Evolutionary conservation across 2,113 vertebrate species (phyloP), one percentile per base, ranked within the genome.

Genomic region (Grantiella picta): DNA sequence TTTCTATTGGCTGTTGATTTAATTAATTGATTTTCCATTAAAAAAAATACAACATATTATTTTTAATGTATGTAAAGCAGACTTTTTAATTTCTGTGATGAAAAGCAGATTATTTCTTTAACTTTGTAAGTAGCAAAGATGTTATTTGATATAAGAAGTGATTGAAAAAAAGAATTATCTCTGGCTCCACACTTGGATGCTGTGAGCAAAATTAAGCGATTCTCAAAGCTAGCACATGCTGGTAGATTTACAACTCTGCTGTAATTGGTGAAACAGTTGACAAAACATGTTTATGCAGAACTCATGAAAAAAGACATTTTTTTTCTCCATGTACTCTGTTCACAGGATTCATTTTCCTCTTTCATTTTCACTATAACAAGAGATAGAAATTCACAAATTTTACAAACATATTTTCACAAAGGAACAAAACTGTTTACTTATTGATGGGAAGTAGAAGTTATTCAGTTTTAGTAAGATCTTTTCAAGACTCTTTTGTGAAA

Each of bases 191-290:
- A 73, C 29, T 85, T 93, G 47, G 82, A 66, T 91, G 54, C 38
- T 95, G 87, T 73, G 60, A 95, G 29, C 33, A 83, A 94, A 94
- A 50, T 78, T 16, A 94, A 92, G 88, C 70, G 8, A 94, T 59
- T 90, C 73, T 91, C 33, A 89, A 91, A 90, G 53, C 17, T 69
- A 59, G 79, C 85, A 93, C 47, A 77, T 66, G 79, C 57, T 94
- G 54, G 50, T 96, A 88, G 54, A 88, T 86, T 96, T 88, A 73
- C 71, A 94, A 35, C 33, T 93, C 45, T 77, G 23, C 63, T 80
- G 28, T 88, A 95, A 94, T 78, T 89, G 94, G 68, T 12, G 59
- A 92, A 96, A 76, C 40, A 63, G 63, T 93, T 90, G 85, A 73
- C 24, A 92, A 79, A 83, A 84, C 17, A 93, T 86, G 49, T 94